Evolutionary conservation across 2,888 invertebrate species (phyloP).

Genomic region (Diabrotica balteata): DNA sequence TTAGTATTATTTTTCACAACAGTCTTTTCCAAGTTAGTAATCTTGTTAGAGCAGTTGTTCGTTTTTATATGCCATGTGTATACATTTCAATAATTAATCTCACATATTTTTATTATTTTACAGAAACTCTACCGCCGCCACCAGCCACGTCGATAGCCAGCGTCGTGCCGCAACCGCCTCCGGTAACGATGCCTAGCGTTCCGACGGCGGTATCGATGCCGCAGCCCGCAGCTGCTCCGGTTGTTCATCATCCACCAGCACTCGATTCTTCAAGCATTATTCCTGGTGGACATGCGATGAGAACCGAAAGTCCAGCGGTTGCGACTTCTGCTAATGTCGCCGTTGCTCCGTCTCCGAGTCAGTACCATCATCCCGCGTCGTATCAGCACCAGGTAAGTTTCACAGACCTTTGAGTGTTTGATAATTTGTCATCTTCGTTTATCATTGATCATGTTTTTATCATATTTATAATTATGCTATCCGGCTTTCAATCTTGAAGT

Average conservation of each 20-base stretch:
- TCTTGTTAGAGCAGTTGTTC: too few relatives aligned
- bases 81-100: too few relatives aligned
- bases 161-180: conserved; percentile 42
- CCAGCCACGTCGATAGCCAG: conserved; percentile 40
- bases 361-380: conserved; percentile 52
- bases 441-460: too few relatives aligned
- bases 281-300: conserved; percentile 51
- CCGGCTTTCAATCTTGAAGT: too few relatives aligned
- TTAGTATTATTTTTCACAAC: too few relatives aligned
- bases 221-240: conserved; percentile 64
- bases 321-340: conserved; percentile 61
- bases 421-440: too few relatives aligned
- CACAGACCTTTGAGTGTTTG: background rate
- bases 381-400: conserved; percentile 29
- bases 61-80: too few relatives aligned
- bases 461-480: too few relatives aligned
- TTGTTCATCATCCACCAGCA: conserved; percentile 50
- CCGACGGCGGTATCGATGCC: conserved; percentile 59
- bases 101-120: conserved; percentile 17
- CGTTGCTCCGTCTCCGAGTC: conserved; percentile 64
- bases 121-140: conserved; percentile 37
- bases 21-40: too few relatives aligned
- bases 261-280: conserved; percentile 48
- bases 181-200: conserved; percentile 48
- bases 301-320: conserved; percentile 66